phyloP scores from a whole-genome alignment of 2,113 vertebrate species.

The Centropus unirufus region DNA sequence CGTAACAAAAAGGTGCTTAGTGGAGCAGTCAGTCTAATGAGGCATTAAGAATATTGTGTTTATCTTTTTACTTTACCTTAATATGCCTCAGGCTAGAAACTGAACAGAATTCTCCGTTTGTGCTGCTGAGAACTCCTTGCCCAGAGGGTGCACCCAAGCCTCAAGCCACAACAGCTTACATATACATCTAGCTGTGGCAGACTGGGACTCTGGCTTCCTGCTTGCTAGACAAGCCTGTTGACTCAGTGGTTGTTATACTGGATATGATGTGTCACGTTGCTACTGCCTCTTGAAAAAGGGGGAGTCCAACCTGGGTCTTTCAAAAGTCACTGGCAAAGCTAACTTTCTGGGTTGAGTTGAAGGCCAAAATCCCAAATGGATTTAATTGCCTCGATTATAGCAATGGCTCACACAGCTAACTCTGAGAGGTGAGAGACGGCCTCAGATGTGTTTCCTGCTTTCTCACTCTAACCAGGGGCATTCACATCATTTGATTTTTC shows the following conservation, averaged over 20 bases:
- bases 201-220: neutral
- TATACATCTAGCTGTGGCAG: neutral
- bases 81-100: neutral
- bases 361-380: neutral
- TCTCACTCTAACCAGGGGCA: neutral
- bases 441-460: neutral
- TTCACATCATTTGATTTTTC: neutral
- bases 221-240: neutral
- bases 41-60: accelerated
- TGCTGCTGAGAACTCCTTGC: neutral
- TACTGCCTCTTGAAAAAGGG: neutral
- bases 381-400: neutral
- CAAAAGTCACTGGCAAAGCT: neutral
- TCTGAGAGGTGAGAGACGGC: neutral
- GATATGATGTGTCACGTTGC: neutral
- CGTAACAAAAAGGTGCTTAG: neutral
- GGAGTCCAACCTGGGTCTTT: neutral
- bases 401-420: neutral
- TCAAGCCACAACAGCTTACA: neutral
- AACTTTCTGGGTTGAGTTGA: neutral
- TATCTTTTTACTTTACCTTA: neutral
- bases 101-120: neutral
- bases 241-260: neutral
- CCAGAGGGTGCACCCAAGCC: neutral
- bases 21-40: neutral